Evolutionary conservation across 37 sponge, comb jelly and placozoan species (phyloP).

Genomic region (Tethya wilhelma): DNA sequence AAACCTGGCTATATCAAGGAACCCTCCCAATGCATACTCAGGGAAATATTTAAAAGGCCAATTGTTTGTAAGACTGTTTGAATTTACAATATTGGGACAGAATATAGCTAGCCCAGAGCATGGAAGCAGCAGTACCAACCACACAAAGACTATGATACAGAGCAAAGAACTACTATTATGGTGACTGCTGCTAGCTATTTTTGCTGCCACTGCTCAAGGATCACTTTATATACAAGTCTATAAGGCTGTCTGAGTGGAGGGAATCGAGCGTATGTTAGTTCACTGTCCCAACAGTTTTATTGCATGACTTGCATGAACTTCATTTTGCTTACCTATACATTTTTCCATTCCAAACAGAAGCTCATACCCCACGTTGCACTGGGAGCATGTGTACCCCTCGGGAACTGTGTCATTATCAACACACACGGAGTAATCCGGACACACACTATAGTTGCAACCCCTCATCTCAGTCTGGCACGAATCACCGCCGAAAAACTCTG

Average conservation of each 20-base stretch:
- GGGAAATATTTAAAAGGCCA: too few relatives aligned
- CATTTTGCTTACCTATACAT: conserved; percentile 38
- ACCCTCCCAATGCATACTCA: too few relatives aligned
- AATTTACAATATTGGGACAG: too few relatives aligned
- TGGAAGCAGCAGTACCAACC: too few relatives aligned
- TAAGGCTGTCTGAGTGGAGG: too few relatives aligned
- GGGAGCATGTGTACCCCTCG: conserved; percentile 30
- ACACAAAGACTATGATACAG: too few relatives aligned
- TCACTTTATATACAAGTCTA: too few relatives aligned
- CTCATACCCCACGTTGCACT: conserved; percentile 35
- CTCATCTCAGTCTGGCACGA: conserved; percentile 37
- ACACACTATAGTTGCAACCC: conserved; percentile 22
- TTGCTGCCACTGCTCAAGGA: too few relatives aligned
- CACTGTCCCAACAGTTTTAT: not conserved
- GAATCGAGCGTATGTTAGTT: not conserved
- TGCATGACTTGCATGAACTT: not conserved
- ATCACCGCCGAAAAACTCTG: conserved; percentile 27
- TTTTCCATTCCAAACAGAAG: conserved; percentile 1
- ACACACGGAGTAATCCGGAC: conserved; percentile 40
- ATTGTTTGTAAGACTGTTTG: too few relatives aligned
- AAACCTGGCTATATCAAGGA: not conserved
- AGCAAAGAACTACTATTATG: too few relatives aligned
- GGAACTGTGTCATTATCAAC: not conserved
- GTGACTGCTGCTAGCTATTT: too few relatives aligned
- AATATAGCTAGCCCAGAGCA: too few relatives aligned